These are phyloP conservation scores for Cynaeus angustus DNA, from an alignment of 2,888 invertebrate genomes.

Conservation along the genomic window DNA sequence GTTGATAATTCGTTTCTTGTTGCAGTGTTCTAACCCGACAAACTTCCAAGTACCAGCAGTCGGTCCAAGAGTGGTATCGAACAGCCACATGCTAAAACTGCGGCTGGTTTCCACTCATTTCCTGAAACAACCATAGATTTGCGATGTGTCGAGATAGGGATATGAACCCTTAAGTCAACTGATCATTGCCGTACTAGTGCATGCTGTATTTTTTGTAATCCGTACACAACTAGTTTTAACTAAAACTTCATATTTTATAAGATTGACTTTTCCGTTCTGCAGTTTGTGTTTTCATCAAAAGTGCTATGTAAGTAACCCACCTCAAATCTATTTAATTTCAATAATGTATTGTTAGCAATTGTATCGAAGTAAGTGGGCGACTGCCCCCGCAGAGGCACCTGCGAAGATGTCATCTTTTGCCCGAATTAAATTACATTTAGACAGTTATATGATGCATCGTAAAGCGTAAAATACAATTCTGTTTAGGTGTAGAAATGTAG, in stretches of 20 bases:
- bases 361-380: not conserved
- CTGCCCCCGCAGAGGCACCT: not conserved
- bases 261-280: conserved; percentile 38
- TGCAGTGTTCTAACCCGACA: conserved; percentile 46
- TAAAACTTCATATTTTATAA: conserved; percentile 34
- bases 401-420: too few species aligned
- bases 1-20: conserved; percentile 37
- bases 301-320: conserved; percentile 38
- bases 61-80: conserved; percentile 48
- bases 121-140: conserved; percentile 92
- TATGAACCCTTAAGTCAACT: conserved; percentile 74
- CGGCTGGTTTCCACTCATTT: conserved; percentile 94
- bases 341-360: not conserved
- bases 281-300: conserved; percentile 44
- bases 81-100: conserved; percentile 88
- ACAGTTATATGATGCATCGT: too few species aligned
- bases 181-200: conserved; percentile 43
- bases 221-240: conserved; percentile 42
- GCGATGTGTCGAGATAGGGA: conserved; percentile 84
- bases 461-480: too few species aligned
- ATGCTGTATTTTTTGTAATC: conserved; percentile 44
- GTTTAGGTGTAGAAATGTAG: too few species aligned
- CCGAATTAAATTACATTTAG: too few species aligned
- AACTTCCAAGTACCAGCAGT: conserved; percentile 39
- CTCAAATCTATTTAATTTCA: not conserved